These are phyloP conservation scores for Drosophila putrida DNA, from an alignment of 2,888 invertebrate genomes.

Conservation along the genomic window DNA sequence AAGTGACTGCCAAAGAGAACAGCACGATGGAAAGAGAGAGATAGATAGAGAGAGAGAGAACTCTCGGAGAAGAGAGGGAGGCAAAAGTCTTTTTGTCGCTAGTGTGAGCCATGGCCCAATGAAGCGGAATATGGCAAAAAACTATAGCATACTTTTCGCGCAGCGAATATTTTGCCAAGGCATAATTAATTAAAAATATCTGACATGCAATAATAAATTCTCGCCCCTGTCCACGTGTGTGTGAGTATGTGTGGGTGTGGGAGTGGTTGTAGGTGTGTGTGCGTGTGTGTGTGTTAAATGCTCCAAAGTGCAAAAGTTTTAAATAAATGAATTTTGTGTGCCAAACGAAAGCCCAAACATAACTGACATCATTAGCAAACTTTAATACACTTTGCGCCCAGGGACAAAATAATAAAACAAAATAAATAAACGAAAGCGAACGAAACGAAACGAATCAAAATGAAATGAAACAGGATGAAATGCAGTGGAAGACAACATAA, in stretches of 20 bases:
- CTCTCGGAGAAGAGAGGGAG: not conserved
- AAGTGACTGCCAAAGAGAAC: slow-evolving; percentile 35
- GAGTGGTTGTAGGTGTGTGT: slow-evolving; percentile 15
- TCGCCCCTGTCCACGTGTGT: slow-evolving; percentile 32
- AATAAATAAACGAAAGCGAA: slow-evolving; percentile 44
- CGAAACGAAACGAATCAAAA: slow-evolving; percentile 34
- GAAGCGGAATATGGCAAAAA: slow-evolving; percentile 61
- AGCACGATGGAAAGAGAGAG: not conserved
- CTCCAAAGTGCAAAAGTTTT: slow-evolving; percentile 71
- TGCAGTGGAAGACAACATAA: slow-evolving; percentile 18
- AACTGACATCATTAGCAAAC: slow-evolving; percentile 80
- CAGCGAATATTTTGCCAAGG: slow-evolving; percentile 67
- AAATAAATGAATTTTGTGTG: slow-evolving; percentile 70
- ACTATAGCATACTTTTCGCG: slow-evolving; percentile 74
- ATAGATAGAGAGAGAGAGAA: not conserved
- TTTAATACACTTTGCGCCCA: slow-evolving; percentile 71
- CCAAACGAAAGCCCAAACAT: slow-evolving; percentile 62
- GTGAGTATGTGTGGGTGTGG: slow-evolving; percentile 9
- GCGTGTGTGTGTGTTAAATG: slow-evolving; percentile 42
- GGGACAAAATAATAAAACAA: slow-evolving; percentile 23
- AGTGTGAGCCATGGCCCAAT: slow-evolving; percentile 58
- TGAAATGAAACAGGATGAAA: slow-evolving; percentile 35
- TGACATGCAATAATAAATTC: slow-evolving; percentile 75
- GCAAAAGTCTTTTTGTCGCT: slow-evolving; percentile 44
- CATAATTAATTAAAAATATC: slow-evolving; percentile 80